Base-by-base conservation (phyloP, 2,797 vertebrate genomes). In the Thalassophryne amazonica region DNA sequence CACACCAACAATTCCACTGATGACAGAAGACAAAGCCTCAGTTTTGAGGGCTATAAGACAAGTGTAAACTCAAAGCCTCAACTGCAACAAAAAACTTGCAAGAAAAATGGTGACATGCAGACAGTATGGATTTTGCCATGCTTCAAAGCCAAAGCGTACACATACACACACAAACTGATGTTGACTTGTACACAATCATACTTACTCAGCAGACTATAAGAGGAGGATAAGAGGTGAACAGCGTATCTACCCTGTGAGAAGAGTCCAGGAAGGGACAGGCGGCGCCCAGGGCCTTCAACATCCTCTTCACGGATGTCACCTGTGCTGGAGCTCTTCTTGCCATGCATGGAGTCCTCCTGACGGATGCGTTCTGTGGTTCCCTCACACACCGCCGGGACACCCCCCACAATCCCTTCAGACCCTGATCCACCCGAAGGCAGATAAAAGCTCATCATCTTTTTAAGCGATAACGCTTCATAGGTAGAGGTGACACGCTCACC, bases 241-340 rank as follows among this genome's bases (percentile, higher is more conserved):
- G 82, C 83, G 70, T 86, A 84, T 84, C 85, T 92, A 99, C 97
- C 97, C 93, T 99, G 96, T 58, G 96, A 98, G 68, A 99, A 87
- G 69, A 99, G 86, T 36, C 97, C 96, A 0, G 97, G 97, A 2
- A 99, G 90, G 1, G 97, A 99, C 21, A 99, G 94, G 49, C 97
- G 94, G 22, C 97, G 91, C 52, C 91, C 91, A 38, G 91, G 77
- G 42, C 92, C 91, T 69, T 94, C 95, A 0, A 92, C 92, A 64
- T 97, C 96, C 52, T 97, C 96, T 76, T 97, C 93, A 15, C 93
- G 91, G 76, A 99, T 95, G 73, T 99, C 97, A 28, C 96, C 94
- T 0, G 98, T 92, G 79, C 97, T 99, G 73, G 92, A 98, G 84
- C 96, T 98, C 86, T 99, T 99, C 90, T 96, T 98, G 5, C 91